Evolutionary conservation across 1,140 invertebrate species (phyloP).

Genomic region (Papilio polytes): DNA sequence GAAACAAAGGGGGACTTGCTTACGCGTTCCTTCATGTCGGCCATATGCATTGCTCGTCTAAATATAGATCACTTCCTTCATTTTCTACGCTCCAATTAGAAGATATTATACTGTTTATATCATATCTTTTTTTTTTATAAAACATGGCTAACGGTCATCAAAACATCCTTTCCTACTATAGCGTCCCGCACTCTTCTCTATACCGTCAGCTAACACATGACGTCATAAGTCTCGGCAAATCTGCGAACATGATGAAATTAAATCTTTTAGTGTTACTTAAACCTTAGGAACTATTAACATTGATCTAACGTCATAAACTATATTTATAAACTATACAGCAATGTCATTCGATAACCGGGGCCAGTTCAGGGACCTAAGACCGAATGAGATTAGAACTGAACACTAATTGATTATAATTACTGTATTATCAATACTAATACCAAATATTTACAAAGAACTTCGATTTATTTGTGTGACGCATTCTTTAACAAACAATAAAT

Average conservation of each 20-base stretch:
- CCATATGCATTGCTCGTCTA: background rate
- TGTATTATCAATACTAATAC: background rate
- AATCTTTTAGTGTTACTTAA: background rate
- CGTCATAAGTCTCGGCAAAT: no score
- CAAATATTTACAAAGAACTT: constrained; percentile 3
- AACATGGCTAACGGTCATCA: no score
- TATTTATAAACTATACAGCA: constrained; percentile 19
- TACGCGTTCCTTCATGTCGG: constrained; percentile 9
- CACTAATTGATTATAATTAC: constrained; percentile 24
- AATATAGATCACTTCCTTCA: constrained; percentile 21
- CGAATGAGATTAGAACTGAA: background rate
- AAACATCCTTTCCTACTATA: no score
- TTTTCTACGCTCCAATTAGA: constrained; percentile 17
- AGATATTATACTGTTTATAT: background rate
- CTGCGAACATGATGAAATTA: no score
- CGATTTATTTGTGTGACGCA: background rate
- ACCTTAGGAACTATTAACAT: background rate
- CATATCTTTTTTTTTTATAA: no score
- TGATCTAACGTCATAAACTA: constrained; percentile 9
- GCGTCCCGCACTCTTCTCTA: no score
- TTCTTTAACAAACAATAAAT: background rate
- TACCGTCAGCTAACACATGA: no score
- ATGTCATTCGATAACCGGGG: constrained; percentile 1
- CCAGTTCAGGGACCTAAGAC: constrained; percentile 25
- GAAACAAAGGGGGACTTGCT: constrained; percentile 15